Conservation (phyloP, 2,797 vertebrate genomes). For the Botia almorhae region DNA sequence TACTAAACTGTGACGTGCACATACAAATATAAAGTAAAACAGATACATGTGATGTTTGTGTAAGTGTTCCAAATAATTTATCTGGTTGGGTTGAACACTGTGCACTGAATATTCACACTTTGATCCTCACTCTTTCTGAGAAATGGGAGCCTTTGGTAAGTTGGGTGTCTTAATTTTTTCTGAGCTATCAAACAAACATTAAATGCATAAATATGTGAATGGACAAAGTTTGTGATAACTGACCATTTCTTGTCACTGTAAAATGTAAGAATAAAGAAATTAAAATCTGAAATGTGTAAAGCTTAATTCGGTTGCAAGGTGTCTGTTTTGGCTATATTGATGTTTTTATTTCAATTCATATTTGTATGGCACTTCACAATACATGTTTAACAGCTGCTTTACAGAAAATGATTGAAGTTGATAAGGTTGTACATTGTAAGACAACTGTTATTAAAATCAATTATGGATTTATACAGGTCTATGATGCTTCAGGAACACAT, state of each 20-base stretch:
- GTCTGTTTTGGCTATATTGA: conserved; percentile 2
- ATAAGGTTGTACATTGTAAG: too few species aligned
- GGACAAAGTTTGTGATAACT: conserved; percentile 71
- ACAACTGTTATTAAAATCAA: too few species aligned
- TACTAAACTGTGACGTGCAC: conserved; percentile 64
- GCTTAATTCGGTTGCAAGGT: conserved; percentile 48
- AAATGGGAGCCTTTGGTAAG: conserved; percentile 66
- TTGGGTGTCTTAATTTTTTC: conserved; percentile 70
- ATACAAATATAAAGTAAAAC: conserved; percentile 72
- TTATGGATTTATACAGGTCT: too few species aligned
- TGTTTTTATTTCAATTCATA: too few species aligned
- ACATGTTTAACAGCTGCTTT: too few species aligned
- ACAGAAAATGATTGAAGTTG: too few species aligned
- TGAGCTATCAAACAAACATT: conserved; percentile 73
- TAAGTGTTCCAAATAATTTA: conserved; percentile 62
- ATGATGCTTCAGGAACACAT: too few species aligned
- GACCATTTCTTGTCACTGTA: conserved; percentile 79
- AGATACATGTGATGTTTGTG: conserved; percentile 71
- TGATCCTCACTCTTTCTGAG: conserved; percentile 66
- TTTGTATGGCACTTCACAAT: too few species aligned
- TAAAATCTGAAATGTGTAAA: conserved; percentile 67
- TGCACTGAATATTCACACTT: conserved; percentile 78
- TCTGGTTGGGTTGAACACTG: conserved; percentile 78
- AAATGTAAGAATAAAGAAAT: conserved; percentile 72
- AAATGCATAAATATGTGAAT: conserved; percentile 79